A percentile compares a stretch with the other conserved stretches of the same genome.
phyloP scores from a whole-genome alignment of 2,888 invertebrate genomes.

The Antheraea assamensis region DNA sequence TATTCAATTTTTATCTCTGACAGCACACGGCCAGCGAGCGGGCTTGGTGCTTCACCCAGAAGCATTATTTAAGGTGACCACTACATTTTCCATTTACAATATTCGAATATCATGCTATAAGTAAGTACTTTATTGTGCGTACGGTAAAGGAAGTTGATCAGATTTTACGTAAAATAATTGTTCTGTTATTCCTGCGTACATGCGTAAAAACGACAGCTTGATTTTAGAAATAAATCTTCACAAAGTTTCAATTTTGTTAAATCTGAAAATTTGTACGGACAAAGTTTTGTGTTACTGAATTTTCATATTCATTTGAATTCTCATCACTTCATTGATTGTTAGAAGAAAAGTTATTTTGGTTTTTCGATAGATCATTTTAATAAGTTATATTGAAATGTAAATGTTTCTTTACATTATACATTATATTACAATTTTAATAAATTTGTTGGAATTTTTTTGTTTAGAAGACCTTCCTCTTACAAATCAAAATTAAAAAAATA shows the following conservation, averaged over 20 bases:
- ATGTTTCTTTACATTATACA: no score
- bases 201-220: not conserved
- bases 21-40: not conserved
- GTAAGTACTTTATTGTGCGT: not conserved
- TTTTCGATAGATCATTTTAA: not conserved
- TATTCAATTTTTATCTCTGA: constrained; percentile 45
- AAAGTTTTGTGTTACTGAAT: no score
- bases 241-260: not conserved
- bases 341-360: not conserved
- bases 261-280: not conserved
- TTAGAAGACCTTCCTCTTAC: no score
- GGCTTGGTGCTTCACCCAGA: constrained; percentile 10
- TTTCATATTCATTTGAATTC: not conserved
- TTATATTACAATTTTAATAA: no score
- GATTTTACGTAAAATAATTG: not conserved
- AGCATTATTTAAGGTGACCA: constrained; percentile 20
- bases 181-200: not conserved
- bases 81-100: constrained; percentile 3
- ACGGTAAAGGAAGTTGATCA: not conserved
- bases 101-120: not conserved
- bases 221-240: not conserved
- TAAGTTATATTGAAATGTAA: no score
- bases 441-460: no score
- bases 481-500: no score
- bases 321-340: not conserved